phyloP scores from a whole-genome alignment of 92 coral and sea anemone species.

The Heliopora coerulea region DNA sequence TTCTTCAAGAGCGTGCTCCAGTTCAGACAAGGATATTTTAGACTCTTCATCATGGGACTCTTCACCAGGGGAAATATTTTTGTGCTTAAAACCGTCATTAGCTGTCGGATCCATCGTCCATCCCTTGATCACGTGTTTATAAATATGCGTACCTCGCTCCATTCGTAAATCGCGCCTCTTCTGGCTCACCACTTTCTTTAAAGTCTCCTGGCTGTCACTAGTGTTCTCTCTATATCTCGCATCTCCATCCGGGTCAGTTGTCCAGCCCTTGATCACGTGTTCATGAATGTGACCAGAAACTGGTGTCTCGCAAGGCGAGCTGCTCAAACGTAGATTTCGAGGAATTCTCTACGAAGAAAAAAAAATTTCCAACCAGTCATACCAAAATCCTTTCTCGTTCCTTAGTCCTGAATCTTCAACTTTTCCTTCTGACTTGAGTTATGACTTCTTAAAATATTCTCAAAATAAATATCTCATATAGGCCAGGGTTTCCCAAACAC shows the following conservation, averaged over 20 bases:
- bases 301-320: slow-evolving; percentile 52
- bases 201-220: neutral
- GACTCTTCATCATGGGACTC: neutral
- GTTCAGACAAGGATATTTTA: neutral
- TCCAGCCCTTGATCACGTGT: slow-evolving; percentile 98
- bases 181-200: slow-evolving; percentile 13
- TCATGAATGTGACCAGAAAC: slow-evolving; percentile 75
- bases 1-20: neutral
- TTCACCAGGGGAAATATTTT: neutral
- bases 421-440: too few species aligned
- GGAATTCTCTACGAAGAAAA: slow-evolving; percentile 75
- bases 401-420: too few species aligned
- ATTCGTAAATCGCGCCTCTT: neutral
- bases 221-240: neutral
- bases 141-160: slow-evolving; percentile 61
- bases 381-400: too few species aligned
- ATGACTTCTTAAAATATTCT: too few species aligned
- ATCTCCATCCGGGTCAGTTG: slow-evolving; percentile 53
- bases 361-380: neutral
- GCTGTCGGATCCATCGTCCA: slow-evolving; percentile 81
- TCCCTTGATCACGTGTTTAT: slow-evolving; percentile 91
- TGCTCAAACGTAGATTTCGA: slow-evolving; percentile 48
- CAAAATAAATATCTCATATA: too few species aligned
- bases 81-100: slow-evolving; percentile 4
- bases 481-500: too few species aligned